Base-by-base conservation (phyloP, 2,888 invertebrate species). In the Fragum fragum region DNA sequence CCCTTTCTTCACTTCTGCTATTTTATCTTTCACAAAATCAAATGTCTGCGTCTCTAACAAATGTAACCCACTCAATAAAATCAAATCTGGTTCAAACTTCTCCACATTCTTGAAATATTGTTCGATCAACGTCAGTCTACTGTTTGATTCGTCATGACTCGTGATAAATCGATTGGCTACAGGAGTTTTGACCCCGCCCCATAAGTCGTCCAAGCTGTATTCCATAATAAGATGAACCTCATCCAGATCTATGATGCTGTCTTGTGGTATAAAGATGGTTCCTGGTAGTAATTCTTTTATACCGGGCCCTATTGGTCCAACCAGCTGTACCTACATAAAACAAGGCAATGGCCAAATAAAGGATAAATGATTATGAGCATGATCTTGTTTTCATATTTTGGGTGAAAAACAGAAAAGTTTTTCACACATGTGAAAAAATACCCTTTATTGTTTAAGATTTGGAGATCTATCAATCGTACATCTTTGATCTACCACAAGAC, bases 171-270 rank as follows among this genome's bases (percentile, higher is more conserved):
- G 87, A 73, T 92, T 95, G 52, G 95, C 95, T 23, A 94, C 93
- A 0, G 95, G 94, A 0, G 95, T 90, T 16, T 91, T 91, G 76
- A 91, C 83, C 61, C 91, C 88, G 2, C 94, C 95, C 91, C 95
- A 94, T 26, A 88, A 90, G 59, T 95, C 94, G 47, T 94, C 94
- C 39, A 94, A 93, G 7, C 79, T 78, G 68, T 85, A 85, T 85
- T 95, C 95, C 92, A 95, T 90, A 77, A 95, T 95, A 6, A 95
- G 92, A 87, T 95, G 95, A 16, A 95, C 88, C 85, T 95, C 95
- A 85, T 95, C 95, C 69, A 91, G 86, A 14, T 85, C 61, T n/a
- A 91, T 89, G 36, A 88, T 76, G 72, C 92, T 92, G 36, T 81
- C 66, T 21, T 91, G 89, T 23, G 94, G 94, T 69, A 95, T 90